Conservation (phyloP, 2,113 vertebrate species). For the Malurus cyaneus region DNA sequence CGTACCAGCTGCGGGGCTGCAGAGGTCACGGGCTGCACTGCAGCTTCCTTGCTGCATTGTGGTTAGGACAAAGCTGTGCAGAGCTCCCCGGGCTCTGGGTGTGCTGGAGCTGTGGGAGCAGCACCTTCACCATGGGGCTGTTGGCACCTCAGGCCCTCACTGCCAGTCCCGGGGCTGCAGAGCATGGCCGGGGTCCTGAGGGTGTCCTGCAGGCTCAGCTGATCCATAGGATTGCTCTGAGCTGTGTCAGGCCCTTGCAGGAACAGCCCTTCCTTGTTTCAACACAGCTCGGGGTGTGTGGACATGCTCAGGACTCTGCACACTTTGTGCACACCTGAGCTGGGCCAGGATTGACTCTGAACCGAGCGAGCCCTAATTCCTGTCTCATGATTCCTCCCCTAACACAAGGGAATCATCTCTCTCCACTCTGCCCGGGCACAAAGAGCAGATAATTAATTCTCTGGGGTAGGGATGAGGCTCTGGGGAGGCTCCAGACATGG, state of each 20-base stretch:
- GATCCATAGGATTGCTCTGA: neutral
- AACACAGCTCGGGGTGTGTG: neutral
- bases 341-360: neutral
- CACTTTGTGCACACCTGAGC: neutral
- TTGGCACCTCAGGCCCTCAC: accelerated
- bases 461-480: constrained; percentile 37
- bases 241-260: neutral
- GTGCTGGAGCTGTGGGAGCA: neutral
- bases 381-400: neutral
- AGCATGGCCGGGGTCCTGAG: accelerated
- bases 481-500: constrained; percentile 26
- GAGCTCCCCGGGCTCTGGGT: neutral
- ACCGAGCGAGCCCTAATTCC: neutral
- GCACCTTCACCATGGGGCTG: accelerated
- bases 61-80: neutral
- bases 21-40: neutral
- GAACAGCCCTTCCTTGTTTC: neutral
- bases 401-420: constrained; percentile 21
- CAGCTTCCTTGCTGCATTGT: neutral
- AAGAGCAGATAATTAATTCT: constrained; percentile 65
- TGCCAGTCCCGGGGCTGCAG: neutral
- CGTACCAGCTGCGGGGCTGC: neutral
- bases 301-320: accelerated
- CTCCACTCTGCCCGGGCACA: constrained; percentile 4
- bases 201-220: neutral